Evolutionary conservation across 2,888 invertebrate species (phyloP).

Genomic region (Napeogenes sylphis): DNA sequence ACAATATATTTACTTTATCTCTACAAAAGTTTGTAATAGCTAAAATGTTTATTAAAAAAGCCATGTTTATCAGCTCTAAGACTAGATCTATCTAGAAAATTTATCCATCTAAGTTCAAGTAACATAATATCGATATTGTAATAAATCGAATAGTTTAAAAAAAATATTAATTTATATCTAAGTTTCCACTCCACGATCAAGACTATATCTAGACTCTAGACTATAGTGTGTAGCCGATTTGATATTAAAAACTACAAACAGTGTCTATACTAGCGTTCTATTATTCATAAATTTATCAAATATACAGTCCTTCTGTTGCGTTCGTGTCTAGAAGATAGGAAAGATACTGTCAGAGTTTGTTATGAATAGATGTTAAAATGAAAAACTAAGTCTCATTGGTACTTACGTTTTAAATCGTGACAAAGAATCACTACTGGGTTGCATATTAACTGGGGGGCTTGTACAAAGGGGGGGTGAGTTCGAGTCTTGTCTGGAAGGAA

Average conservation of each 20-base stretch:
- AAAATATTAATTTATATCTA: constrained; percentile 10
- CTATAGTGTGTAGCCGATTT: constrained; percentile 24
- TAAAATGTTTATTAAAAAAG: background rate
- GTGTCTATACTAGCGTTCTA: constrained; percentile 21
- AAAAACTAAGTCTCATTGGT: constrained; percentile 15
- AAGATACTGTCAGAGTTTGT: constrained; percentile 25
- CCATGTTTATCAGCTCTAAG: background rate
- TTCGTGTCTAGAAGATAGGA: constrained; percentile 31
- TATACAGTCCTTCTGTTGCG: constrained; percentile 31
- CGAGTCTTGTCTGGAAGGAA: constrained; percentile 43
- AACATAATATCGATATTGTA: background rate
- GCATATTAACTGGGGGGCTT: constrained; percentile 60
- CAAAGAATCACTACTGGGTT: constrained; percentile 63
- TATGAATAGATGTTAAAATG: constrained; percentile 7
- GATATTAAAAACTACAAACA: constrained; percentile 24
- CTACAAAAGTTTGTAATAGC: background rate
- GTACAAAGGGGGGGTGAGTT: constrained; percentile 67
- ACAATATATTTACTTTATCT: background rate
- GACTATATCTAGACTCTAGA: constrained; percentile 15
- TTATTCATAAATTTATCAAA: constrained; percentile 27
- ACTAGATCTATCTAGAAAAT: background rate
- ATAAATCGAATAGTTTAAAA: background rate
- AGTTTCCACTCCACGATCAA: constrained; percentile 19
- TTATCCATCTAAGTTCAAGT: background rate
- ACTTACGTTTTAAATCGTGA: constrained; percentile 73